Percentiles rank a stretch among this genome's conserved stretches.
These are phyloP conservation scores for Tethea ocularis DNA, from an alignment of 2,888 invertebrate species.

Conservation along the genomic window DNA sequence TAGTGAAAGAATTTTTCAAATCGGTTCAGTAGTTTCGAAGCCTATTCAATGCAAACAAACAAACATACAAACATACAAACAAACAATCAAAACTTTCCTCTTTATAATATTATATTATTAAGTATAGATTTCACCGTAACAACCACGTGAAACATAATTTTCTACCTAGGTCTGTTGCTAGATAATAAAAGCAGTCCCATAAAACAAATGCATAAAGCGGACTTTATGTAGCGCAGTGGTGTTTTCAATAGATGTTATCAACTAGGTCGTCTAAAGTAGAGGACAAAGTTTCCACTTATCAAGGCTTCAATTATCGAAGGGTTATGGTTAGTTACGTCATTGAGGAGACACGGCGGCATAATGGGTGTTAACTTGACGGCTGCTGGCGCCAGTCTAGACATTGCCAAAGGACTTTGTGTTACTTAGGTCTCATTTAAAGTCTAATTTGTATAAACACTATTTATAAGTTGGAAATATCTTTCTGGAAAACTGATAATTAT, in stretches of 20 bases:
- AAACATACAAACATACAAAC: too few relatives aligned
- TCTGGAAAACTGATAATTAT: neutral
- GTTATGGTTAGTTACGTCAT: slow-evolving; percentile 30
- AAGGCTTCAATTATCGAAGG: slow-evolving; percentile 24
- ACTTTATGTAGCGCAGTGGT: neutral
- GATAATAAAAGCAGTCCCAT: neutral
- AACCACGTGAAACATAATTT: too few relatives aligned
- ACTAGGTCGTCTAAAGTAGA: neutral
- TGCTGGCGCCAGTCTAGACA: slow-evolving; percentile 48
- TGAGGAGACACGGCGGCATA: slow-evolving; percentile 26
- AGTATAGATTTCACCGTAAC: too few relatives aligned
- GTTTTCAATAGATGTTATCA: slow-evolving; percentile 1
- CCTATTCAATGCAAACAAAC: too few relatives aligned
- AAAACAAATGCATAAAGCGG: neutral
- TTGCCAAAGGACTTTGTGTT: slow-evolving; percentile 8
- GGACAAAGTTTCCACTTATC: slow-evolving; percentile 1
- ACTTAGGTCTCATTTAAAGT: slow-evolving; percentile 3
- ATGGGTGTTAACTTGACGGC: slow-evolving; percentile 35
- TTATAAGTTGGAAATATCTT: neutral
- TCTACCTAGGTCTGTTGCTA: neutral
- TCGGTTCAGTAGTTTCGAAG: too few relatives aligned
- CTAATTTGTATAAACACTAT: neutral
- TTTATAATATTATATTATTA: too few relatives aligned
- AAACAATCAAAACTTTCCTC: too few relatives aligned
- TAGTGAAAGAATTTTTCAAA: too few relatives aligned